Conservation (phyloP, 2,888 invertebrate species). For the Vannuccia rotundouncinata region DNA sequence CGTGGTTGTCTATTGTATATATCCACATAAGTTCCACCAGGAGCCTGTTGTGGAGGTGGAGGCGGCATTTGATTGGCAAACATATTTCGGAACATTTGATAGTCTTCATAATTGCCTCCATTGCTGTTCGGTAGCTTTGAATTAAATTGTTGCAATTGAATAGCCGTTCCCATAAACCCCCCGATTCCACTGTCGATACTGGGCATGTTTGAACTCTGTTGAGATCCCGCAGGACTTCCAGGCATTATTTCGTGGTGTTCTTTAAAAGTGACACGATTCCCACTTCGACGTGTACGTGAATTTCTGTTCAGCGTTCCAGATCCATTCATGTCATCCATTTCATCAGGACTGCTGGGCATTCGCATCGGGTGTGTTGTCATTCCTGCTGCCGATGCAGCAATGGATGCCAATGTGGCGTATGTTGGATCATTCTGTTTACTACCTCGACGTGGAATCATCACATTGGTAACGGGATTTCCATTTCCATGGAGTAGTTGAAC, state of each 20-base stretch:
- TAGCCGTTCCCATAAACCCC: background rate
- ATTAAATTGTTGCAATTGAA: background rate
- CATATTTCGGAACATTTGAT: constrained; percentile 32
- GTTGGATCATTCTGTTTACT: background rate
- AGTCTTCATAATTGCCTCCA: constrained; percentile 34
- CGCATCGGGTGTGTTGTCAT: background rate
- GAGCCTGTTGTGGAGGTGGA: background rate
- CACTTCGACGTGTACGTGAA: background rate
- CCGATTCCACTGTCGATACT: constrained; percentile 20
- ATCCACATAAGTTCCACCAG: background rate
- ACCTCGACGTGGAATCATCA: background rate
- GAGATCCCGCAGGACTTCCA: constrained; percentile 22
- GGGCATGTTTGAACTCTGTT: background rate
- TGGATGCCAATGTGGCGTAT: constrained; percentile 6
- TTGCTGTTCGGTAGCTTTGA: background rate
- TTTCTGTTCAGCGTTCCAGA: background rate
- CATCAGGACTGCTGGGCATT: background rate
- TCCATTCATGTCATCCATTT: background rate
- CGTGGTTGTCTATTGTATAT: background rate
- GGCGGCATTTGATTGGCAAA: constrained; percentile 17
- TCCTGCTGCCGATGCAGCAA: background rate
- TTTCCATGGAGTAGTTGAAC: constrained; percentile 3
- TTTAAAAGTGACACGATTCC: constrained; percentile 31
- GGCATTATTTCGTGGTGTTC: constrained; percentile 18
- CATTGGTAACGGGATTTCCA: background rate